Evolutionary conservation across 2,888 invertebrate species (phyloP).

Genomic region (Hirtodrosophila trivittata): DNA sequence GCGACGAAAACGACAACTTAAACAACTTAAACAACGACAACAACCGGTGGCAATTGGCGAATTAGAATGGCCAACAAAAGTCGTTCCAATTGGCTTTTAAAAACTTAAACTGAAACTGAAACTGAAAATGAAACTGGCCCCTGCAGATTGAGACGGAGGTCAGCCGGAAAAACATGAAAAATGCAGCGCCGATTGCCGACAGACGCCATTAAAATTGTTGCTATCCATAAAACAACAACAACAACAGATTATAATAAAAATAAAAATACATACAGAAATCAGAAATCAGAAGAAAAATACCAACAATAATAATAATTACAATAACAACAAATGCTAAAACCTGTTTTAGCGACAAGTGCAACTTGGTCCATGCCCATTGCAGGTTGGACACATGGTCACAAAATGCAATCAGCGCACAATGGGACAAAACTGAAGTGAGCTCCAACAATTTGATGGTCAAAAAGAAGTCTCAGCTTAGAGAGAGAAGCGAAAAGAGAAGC

Average conservation of each 20-base stretch:
- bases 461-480: too few species aligned
- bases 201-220: constrained; percentile 48
- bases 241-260: constrained; percentile 16
- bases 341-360: constrained; percentile 73
- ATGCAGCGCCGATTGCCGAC: constrained; percentile 58
- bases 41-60: constrained; percentile 61
- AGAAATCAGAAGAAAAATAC: constrained; percentile 23
- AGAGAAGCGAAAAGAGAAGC: too few species aligned
- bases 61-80: constrained; percentile 74
- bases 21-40: neutral
- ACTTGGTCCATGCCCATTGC: constrained; percentile 72
- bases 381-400: constrained; percentile 71
- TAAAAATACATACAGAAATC: constrained; percentile 18
- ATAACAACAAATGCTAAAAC: constrained; percentile 50
- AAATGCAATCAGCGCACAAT: constrained; percentile 60
- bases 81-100: constrained; percentile 38
- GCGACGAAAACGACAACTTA: neutral
- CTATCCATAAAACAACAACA: too few species aligned
- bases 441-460: neutral
- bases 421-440: constrained; percentile 29
- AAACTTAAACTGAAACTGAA: too few species aligned
- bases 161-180: constrained; percentile 78
- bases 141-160: constrained; percentile 67
- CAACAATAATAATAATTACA: constrained; percentile 42
- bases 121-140: too few species aligned